Evolutionary conservation across 1,140 invertebrate species (phyloP).

Genomic region (Luehdorfia chinensis): DNA sequence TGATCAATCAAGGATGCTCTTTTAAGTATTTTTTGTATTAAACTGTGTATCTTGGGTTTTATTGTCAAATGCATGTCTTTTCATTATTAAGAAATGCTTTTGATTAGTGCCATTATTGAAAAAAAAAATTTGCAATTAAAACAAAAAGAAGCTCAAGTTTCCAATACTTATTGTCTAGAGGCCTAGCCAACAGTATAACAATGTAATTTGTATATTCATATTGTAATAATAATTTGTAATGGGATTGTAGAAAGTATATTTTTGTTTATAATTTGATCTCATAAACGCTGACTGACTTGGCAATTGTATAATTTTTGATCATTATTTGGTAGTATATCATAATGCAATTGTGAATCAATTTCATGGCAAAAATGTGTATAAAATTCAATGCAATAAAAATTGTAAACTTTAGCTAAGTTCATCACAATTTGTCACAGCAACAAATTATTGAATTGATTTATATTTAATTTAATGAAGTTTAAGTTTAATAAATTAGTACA

Average conservation of each 20-base stretch:
- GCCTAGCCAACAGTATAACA: conserved; percentile 11
- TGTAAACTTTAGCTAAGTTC: conserved; percentile 18
- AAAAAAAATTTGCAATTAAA: conserved; percentile 3
- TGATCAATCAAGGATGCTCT: no score
- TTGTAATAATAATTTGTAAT: conserved; percentile 24
- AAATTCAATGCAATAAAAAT: conserved; percentile 14
- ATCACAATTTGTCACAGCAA: conserved; percentile 2
- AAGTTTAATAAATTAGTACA: conserved; percentile 68
- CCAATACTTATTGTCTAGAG: conserved; percentile 14
- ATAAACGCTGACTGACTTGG: conserved; percentile 54
- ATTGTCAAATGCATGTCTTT: no score
- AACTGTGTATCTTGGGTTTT: no score
- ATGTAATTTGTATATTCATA: conserved; percentile 24
- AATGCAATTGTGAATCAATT: not conserved
- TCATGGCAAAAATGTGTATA: not conserved
- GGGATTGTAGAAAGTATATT: conserved; percentile 25
- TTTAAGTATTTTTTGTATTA: no score
- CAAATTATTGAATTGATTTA: not conserved
- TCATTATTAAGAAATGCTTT: no score
- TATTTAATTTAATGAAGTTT: conserved; percentile 26
- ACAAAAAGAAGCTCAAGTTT: conserved; percentile 15
- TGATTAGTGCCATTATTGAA: conserved; percentile 8
- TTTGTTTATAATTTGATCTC: conserved; percentile 51
- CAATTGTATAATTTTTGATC: conserved; percentile 32
- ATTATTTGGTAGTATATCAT: conserved; percentile 27